These are phyloP conservation scores for Holacanthus passer DNA, from an alignment of 2,113 vertebrate genomes.

Conservation along the genomic window DNA sequence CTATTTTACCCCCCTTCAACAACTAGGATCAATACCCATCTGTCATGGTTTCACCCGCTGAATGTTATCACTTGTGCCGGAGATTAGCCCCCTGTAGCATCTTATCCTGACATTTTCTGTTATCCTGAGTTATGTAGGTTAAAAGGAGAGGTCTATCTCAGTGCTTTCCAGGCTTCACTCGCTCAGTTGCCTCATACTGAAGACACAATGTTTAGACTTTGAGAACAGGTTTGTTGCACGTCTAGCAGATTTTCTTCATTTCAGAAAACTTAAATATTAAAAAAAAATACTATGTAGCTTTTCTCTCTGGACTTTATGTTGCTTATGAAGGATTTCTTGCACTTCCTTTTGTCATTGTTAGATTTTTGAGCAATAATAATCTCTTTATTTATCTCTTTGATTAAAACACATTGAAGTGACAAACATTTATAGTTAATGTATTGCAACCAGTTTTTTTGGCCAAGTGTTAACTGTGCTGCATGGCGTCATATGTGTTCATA, in stretches of 20 bases:
- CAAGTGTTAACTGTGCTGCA: background rate
- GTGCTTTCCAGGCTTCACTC: constrained; percentile 14
- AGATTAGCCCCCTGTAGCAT: constrained; percentile 77
- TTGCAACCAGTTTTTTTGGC: background rate
- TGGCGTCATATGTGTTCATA: background rate
- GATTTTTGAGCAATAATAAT: background rate
- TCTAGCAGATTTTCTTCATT: background rate
- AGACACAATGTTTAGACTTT: background rate
- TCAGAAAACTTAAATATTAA: background rate
- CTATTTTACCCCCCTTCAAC: constrained; percentile 71
- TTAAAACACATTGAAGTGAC: too few species aligned
- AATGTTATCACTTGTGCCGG: constrained; percentile 78
- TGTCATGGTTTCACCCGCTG: constrained; percentile 75
- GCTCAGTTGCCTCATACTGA: background rate
- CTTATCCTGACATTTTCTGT: constrained; percentile 72
- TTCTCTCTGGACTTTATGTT: background rate
- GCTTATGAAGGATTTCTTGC: background rate
- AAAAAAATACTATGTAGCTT: background rate
- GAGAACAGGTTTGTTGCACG: background rate
- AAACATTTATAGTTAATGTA: background rate
- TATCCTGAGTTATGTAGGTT: constrained; percentile 61
- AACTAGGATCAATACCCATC: constrained; percentile 80
- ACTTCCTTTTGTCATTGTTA: background rate
- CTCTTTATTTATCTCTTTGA: background rate
- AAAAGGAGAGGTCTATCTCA: constrained; percentile 30